Base-by-base conservation (phyloP, 1,140 invertebrate species). In the Eueides isabella region DNA sequence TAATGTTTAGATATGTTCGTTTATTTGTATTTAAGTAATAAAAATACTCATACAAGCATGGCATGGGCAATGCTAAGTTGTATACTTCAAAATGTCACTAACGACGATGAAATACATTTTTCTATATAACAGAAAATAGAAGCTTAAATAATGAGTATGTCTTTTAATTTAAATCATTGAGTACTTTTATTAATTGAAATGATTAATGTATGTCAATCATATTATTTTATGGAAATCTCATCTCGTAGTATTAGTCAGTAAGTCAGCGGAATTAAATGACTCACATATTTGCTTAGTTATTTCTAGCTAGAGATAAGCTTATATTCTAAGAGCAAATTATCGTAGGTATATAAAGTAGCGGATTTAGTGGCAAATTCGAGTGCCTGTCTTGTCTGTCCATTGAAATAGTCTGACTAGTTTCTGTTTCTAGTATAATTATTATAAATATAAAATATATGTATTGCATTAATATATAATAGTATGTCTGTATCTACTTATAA, bases 351-450 rank as follows among this genome's bases (percentile, higher is more conserved):
- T 78, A 72, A 79, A 80, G 74, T 78, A 64, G 61, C 70, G 23
- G n/a, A 29, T 33, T 26, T 9, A 28, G 61, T 66, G 70, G 66
- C 71, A 28, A 44, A 63, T 72, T 61, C 33, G 30, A 72, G 63
- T 16, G 68, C 72, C 79, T 80, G 79, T 80, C 38, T 77, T 80
- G 79, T 82, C 79, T n/a, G 33, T 82, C 74, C 33, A 63, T 41
- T 70, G 7, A 70, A 70, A 79, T 75, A 74, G 75, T 67, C 11
- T 1, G 7, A 55, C 48, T 55, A 55, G 48, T 55, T 55, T 55
- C 11, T 55, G 48, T 23, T 26, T 55, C 19, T 55, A n/a, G 48
- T 55, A 26, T 38, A n/a, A n/a, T n/a, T n/a, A n/a, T n/a, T n/a
- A n/a, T n/a, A n/a, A n/a, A n/a, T n/a, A n/a, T n/a, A n/a, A n/a